A percentile compares a stretch with the other conserved stretches of the same genome.
Conservation (phyloP, 2,797 vertebrate species). For the Knipowitschia caucasica region DNA sequence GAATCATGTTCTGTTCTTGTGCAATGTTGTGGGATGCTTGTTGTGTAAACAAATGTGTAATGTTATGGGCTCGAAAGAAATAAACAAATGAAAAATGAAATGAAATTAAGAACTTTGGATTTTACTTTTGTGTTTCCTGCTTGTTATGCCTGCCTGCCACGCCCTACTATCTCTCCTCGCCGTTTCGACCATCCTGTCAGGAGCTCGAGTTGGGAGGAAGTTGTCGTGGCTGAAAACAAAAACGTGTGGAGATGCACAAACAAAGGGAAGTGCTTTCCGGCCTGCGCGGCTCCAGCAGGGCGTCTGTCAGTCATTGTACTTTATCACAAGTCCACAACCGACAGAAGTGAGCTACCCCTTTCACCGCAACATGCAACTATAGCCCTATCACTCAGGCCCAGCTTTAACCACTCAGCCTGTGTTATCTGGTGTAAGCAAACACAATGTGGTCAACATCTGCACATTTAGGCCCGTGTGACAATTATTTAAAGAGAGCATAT, state of each 20-base stretch:
- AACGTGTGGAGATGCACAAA: slow-evolving; percentile 44
- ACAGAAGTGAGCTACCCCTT: slow-evolving; percentile 3
- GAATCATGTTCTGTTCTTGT: too few relatives aligned
- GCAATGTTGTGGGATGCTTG: too few relatives aligned
- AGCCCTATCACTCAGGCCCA: neutral
- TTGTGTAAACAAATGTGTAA: too few relatives aligned
- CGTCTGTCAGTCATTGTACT: slow-evolving; percentile 21
- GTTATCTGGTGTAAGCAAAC: neutral
- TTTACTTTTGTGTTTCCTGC: too few relatives aligned
- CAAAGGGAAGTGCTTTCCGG: slow-evolving; percentile 53
- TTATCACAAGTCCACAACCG: slow-evolving; percentile 28
- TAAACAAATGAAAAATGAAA: too few relatives aligned
- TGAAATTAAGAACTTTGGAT: too few relatives aligned
- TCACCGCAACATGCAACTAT: slow-evolving; percentile 7
- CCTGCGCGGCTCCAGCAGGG: slow-evolving; percentile 13
- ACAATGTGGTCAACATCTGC: neutral
- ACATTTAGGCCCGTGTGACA: neutral
- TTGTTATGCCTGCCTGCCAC: too few relatives aligned
- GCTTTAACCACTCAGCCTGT: slow-evolving; percentile 5
- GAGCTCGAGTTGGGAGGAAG: slow-evolving; percentile 44
- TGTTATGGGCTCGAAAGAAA: too few relatives aligned
- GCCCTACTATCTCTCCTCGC: slow-evolving; percentile 41
- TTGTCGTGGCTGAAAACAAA: slow-evolving; percentile 34
- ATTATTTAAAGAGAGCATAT: too few relatives aligned
- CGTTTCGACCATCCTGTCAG: slow-evolving; percentile 37